Conservation (phyloP, 2,797 vertebrate genomes). For the Coilia nasus region DNA sequence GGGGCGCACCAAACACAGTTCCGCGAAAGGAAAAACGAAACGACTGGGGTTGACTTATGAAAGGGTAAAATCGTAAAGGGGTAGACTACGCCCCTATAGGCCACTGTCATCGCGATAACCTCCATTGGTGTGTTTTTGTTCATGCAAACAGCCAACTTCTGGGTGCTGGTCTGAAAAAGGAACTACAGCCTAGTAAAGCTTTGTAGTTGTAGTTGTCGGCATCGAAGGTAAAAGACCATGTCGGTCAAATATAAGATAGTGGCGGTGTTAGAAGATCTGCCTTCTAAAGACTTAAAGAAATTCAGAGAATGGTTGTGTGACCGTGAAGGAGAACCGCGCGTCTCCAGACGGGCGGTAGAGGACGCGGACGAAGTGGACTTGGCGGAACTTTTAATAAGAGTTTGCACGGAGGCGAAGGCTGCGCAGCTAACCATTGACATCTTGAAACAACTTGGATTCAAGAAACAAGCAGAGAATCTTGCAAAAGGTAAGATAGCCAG, state of each 20-base stretch:
- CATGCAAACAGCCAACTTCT: no score
- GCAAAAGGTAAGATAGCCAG: neutral
- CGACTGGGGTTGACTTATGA: no score
- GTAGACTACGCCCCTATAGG: no score
- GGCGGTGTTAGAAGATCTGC: constrained; percentile 37
- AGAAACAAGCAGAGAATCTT: constrained; percentile 1
- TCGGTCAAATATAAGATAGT: constrained; percentile 26
- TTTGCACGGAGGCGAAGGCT: constrained; percentile 30
- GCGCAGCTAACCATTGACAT: constrained; percentile 3
- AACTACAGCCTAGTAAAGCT: no score
- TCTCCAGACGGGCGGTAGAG: constrained; percentile 30
- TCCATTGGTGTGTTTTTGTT: no score
- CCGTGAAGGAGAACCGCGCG: constrained; percentile 18
- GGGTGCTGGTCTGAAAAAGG: no score
- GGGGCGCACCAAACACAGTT: no score
- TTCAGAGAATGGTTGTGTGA: constrained; percentile 47
- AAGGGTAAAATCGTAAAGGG: no score
- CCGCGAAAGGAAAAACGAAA: no score
- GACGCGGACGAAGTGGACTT: constrained; percentile 15
- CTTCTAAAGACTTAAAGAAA: neutral
- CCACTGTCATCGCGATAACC: no score
- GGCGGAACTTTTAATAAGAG: constrained; percentile 32
- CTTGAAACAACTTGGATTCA: constrained; percentile 25
- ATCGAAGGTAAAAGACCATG: constrained; percentile 13
- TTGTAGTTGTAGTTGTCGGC: neutral